phyloP scores from a whole-genome alignment of 2,797 vertebrate species.

The Diplodus sargus region DNA sequence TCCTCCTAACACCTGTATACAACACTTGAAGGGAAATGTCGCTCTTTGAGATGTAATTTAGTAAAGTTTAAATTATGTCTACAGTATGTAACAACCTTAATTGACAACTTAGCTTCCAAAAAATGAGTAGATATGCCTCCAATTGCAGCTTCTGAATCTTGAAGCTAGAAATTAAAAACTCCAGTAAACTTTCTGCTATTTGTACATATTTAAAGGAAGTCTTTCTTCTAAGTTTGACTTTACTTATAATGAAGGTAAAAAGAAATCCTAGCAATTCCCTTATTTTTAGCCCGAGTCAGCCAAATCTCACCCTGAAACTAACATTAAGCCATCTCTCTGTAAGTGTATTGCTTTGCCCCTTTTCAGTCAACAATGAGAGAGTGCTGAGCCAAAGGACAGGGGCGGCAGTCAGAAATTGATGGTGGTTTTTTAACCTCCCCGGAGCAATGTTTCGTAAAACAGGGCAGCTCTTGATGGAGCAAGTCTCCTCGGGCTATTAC shows the following conservation, averaged over 20 bases:
- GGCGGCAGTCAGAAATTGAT: slow-evolving; percentile 33
- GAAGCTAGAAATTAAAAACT: slow-evolving; percentile 25
- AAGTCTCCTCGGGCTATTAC: slow-evolving; percentile 57
- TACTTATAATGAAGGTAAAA: slow-evolving; percentile 10
- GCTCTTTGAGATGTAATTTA: slow-evolving; percentile 33
- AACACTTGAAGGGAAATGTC: slow-evolving; percentile 16
- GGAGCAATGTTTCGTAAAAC: slow-evolving; percentile 55
- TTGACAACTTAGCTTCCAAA: slow-evolving; percentile 24
- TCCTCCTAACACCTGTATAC: slow-evolving; percentile 42
- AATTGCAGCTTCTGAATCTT: neutral
- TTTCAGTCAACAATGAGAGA: slow-evolving; percentile 28
- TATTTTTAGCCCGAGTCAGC: neutral
- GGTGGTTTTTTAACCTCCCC: slow-evolving; percentile 48
- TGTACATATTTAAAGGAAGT: slow-evolving; percentile 1
- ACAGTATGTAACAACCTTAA: slow-evolving; percentile 11
- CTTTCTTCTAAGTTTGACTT: neutral
- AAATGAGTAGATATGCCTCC: slow-evolving; percentile 14
- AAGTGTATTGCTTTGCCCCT: slow-evolving; percentile 3
- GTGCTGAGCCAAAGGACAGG: slow-evolving; percentile 15
- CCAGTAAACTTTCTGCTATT: neutral
- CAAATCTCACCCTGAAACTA: slow-evolving; percentile 20
- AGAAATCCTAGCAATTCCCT: neutral
- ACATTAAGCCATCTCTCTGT: neutral
- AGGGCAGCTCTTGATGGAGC: slow-evolving; percentile 55
- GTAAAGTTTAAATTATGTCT: slow-evolving; percentile 17